Evolutionary conservation across 2,113 vertebrate genomes (phyloP), one percentile per base, ranked within the genome.

Genomic region (Phocoena phocoena): DNA sequence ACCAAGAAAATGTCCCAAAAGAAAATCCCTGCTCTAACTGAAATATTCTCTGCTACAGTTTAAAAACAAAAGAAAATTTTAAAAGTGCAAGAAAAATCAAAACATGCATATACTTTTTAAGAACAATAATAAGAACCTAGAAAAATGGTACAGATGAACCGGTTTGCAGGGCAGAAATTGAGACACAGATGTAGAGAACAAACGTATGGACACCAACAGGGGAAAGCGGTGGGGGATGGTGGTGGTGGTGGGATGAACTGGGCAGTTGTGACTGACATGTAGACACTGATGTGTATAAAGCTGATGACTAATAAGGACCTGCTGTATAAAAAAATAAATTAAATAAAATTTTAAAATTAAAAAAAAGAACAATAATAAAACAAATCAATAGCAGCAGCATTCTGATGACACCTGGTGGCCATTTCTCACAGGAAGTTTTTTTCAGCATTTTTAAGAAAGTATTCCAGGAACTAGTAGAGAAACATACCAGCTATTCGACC

Each of bases 321-420:
- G 53, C 53, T 17, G 53, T 53, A 53, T 53, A 53, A 53, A 53
- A 53, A 53, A 53, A 53, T 53, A 15, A 53, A 53, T 53, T 17
- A 53, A 53, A 53, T 53, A 6, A 53, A 18, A 53, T 53, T 53
- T 17, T 18, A 18, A 53, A 53, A 18, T 53, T 18, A 18, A 53
- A 53, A 53, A 53, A 53, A 17, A 53, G 53, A 53, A 50, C 50
- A 50, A 88, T n/a, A 80, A 36, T 33, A 97, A 76, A 93, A 87
- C 97, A 97, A 98, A 97, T 87, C 83, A 84, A 47, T 53, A 98
- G 98, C 98, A 98, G 99, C 97, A 98, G 99, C 97, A 97, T 99
- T 98, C 98, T 98, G 98, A 98, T 98, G 99, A 99, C 99, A 99
- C 98, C 99, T 99, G 98, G 98, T 99, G 99, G 99, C 98, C 98